These are phyloP conservation scores for Caenorhabditis briggsae DNA, from an alignment of 1,140 invertebrate genomes.

Conservation along the genomic window DNA sequence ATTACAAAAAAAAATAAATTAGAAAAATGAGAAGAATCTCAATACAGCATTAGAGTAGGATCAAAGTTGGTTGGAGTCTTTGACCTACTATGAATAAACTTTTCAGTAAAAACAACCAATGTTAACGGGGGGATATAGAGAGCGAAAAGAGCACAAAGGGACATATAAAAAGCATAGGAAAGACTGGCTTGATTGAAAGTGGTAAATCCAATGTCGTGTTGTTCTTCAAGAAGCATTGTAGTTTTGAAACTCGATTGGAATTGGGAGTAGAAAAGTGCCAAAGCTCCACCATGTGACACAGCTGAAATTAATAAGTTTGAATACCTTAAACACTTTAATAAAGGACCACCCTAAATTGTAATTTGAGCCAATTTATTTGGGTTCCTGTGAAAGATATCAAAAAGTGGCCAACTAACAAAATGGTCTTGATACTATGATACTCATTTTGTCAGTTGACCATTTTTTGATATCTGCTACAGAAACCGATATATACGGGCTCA, in stretches of 20 bases:
- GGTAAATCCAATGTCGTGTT: conserved; percentile 38
- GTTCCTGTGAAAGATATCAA: too few species aligned
- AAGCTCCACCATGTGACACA: conserved; percentile 37
- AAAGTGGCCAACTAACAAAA: too few species aligned
- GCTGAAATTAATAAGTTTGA: not conserved
- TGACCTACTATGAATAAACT: not conserved
- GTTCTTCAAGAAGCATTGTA: conserved; percentile 37
- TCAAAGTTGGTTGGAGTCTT: conserved; percentile 28
- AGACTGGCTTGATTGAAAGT: conserved; percentile 47
- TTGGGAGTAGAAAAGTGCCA: conserved; percentile 35
- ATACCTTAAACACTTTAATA: too few species aligned
- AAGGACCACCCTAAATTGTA: too few species aligned
- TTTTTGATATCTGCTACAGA: too few species aligned
- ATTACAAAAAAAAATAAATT: not conserved
- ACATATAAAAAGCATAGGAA: conserved; percentile 44
- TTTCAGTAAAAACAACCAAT: conserved; percentile 38
- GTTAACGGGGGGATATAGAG: conserved; percentile 34
- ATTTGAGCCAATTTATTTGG: too few species aligned
- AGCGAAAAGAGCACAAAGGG: conserved; percentile 12
- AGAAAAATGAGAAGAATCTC: not conserved
- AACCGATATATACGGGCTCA: too few species aligned
- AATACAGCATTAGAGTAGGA: conserved; percentile 42
- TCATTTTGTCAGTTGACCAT: too few species aligned
- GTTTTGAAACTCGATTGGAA: conserved; percentile 39
- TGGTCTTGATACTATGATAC: too few species aligned